Evolutionary conservation across 2,113 vertebrate species (phyloP).

Genomic region (Setophaga petechia): DNA sequence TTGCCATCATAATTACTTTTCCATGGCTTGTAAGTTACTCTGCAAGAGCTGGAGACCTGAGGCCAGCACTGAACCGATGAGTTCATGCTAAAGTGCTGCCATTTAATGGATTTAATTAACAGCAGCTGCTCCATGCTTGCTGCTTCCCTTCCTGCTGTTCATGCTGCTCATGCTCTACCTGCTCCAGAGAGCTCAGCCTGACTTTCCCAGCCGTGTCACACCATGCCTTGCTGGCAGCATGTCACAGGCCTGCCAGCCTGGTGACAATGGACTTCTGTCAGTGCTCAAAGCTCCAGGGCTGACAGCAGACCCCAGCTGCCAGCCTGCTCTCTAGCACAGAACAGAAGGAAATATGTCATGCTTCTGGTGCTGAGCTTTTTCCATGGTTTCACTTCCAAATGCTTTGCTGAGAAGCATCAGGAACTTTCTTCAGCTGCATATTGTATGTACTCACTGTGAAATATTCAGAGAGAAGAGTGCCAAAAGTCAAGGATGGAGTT

Average conservation of each 20-base stretch:
- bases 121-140: neutral
- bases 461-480: neutral
- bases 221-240: neutral
- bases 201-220: accelerated
- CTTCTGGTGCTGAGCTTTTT: neutral
- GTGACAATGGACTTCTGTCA: neutral
- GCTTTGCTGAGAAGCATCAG: neutral
- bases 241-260: neutral
- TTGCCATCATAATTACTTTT: neutral
- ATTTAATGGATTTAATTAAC: neutral
- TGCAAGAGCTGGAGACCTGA: neutral
- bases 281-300: neutral
- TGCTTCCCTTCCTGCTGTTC: neutral
- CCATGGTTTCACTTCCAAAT: neutral
- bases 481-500: neutral
- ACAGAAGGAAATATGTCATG: neutral
- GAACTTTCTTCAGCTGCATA: neutral
- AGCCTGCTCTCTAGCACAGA: neutral
- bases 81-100: neutral
- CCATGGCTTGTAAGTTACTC: neutral
- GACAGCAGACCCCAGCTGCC: neutral
- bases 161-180: neutral
- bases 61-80: neutral
- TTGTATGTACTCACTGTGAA: neutral
- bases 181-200: neutral